Conservation (phyloP, 2,113 vertebrate species). For the Cephalopterus ornatus region DNA sequence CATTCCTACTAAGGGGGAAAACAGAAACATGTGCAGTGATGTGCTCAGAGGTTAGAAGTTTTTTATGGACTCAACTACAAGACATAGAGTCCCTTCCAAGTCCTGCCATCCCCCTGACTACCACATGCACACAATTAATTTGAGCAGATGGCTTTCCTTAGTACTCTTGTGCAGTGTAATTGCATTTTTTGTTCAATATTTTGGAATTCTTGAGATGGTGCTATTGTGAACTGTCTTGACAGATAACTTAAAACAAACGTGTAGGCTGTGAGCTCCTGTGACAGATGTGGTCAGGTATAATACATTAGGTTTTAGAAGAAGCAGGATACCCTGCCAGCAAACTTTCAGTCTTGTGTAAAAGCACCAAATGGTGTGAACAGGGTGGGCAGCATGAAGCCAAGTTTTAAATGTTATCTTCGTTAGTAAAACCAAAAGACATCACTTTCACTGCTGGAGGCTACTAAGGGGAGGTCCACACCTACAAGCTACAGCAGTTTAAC, state of each 20-base stretch:
- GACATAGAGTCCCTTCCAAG: background rate
- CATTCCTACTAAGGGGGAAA: background rate
- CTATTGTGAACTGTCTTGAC: background rate
- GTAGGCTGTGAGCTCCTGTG: background rate
- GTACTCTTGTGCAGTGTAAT: background rate
- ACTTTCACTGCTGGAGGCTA: background rate
- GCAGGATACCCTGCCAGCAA: background rate
- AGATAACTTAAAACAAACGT: background rate
- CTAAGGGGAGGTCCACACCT: background rate
- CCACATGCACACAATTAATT: background rate
- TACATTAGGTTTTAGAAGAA: background rate
- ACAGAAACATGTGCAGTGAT: background rate
- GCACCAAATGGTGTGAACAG: background rate
- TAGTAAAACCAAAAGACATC: background rate
- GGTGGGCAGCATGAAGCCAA: background rate
- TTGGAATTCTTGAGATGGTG: background rate
- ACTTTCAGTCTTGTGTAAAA: background rate
- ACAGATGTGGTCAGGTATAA: background rate
- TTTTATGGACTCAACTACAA: background rate
- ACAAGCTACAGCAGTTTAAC: background rate
- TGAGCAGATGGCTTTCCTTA: background rate
- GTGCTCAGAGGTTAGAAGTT: background rate
- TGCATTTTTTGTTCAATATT: background rate
- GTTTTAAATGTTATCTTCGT: background rate
- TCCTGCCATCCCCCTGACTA: fast-evolving